phyloP scores from a whole-genome alignment of 2,113 vertebrate species.

The Tinamus guttatus region DNA sequence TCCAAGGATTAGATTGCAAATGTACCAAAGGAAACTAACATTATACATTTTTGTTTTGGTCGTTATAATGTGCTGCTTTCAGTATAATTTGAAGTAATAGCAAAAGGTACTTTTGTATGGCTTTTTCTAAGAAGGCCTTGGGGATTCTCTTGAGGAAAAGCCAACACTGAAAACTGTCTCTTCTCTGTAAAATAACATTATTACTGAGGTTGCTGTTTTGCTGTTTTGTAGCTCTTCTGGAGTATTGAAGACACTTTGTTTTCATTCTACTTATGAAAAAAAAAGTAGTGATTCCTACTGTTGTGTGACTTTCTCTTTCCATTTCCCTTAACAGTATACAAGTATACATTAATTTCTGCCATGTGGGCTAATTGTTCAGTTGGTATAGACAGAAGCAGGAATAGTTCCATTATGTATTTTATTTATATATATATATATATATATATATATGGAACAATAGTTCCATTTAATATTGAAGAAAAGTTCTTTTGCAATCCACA shows the following conservation, averaged over 20 bases:
- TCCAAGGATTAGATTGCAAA: background rate
- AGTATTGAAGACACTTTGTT: background rate
- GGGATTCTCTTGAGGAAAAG: background rate
- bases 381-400: background rate
- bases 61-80: background rate
- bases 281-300: background rate
- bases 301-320: background rate
- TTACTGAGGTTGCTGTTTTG: background rate
- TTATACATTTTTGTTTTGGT: background rate
- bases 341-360: background rate
- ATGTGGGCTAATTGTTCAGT: background rate
- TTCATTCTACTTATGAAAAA: background rate
- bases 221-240: background rate
- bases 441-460: too few relatives aligned
- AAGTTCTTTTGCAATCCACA: background rate
- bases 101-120: background rate
- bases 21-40: background rate
- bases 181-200: background rate
- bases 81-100: background rate
- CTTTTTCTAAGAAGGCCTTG: background rate
- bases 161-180: background rate
- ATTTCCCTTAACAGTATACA: background rate
- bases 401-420: background rate
- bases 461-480: background rate
- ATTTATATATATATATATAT: too few relatives aligned